Evolutionary conservation across 1,140 invertebrate species (phyloP).

Genomic region (Drosophila bocqueti): DNA sequence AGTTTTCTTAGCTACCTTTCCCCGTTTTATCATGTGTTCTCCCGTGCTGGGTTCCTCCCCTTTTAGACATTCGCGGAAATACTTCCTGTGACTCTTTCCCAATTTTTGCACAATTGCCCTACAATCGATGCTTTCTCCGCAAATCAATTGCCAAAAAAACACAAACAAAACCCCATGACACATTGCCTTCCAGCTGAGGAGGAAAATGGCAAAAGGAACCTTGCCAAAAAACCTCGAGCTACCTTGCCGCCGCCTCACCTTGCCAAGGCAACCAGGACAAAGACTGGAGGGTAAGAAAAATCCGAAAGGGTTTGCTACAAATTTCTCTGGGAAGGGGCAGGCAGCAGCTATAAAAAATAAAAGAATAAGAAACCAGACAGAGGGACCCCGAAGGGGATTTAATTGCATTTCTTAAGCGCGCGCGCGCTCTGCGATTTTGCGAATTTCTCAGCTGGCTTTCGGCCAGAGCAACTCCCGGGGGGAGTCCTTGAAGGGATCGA

Average conservation of each 20-base stretch:
- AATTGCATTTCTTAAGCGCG: slow-evolving; percentile 82
- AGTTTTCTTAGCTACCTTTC: not conserved
- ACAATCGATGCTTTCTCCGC: slow-evolving; percentile 83
- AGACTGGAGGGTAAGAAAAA: slow-evolving; percentile 42
- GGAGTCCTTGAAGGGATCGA: slow-evolving; percentile 43
- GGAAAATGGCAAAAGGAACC: slow-evolving; percentile 46
- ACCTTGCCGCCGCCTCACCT: slow-evolving; percentile 73
- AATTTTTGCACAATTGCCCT: slow-evolving; percentile 82
- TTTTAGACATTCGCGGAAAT: slow-evolving; percentile 53
- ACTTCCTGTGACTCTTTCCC: slow-evolving; percentile 74
- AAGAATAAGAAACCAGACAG: slow-evolving; percentile 30
- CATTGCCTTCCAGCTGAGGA: slow-evolving; percentile 53
- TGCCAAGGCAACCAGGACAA: slow-evolving; percentile 49
- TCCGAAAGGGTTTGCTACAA: slow-evolving; percentile 73
- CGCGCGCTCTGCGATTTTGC: slow-evolving; percentile 71
- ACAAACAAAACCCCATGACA: slow-evolving; percentile 83
- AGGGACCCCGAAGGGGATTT: slow-evolving; percentile 61
- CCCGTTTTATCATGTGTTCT: slow-evolving; percentile 40
- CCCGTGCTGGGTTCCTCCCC: slow-evolving; percentile 37
- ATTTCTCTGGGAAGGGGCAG: slow-evolving; percentile 52
- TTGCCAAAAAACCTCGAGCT: slow-evolving; percentile 48
- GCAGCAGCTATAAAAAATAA: slow-evolving; percentile 10
- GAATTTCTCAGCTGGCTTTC: slow-evolving; percentile 71
- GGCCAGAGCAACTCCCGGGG: slow-evolving; percentile 39
- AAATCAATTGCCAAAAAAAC: slow-evolving; percentile 81